phyloP scores from a whole-genome alignment of 2,797 vertebrate genomes.

The Alfaro cultratus region DNA sequence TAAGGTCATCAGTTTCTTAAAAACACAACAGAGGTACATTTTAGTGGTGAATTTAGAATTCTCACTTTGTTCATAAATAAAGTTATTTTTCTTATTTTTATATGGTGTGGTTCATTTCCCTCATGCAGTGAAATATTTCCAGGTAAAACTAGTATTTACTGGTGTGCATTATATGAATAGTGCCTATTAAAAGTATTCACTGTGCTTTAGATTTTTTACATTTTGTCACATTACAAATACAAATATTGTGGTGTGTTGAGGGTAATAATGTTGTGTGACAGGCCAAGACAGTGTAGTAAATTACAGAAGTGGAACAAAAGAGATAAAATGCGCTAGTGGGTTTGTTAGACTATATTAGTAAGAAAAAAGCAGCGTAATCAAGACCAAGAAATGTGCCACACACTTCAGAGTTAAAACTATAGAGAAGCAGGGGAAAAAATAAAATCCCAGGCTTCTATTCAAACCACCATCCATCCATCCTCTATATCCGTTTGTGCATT shows the following conservation, averaged over 20 bases:
- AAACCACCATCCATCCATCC: no score
- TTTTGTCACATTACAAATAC: background rate
- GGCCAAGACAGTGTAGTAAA: background rate
- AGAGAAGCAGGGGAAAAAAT: no score
- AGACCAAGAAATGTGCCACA: no score
- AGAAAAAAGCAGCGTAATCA: no score
- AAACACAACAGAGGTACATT: background rate
- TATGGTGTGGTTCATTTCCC: background rate
- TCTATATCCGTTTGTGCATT: no score
- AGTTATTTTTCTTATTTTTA: background rate
- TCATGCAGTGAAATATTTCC: background rate
- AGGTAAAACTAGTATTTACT: background rate
- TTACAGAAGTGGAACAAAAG: no score
- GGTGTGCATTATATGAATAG: background rate
- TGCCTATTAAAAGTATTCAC: background rate
- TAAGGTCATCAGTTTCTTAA: constrained; percentile 34
- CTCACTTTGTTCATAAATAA: background rate
- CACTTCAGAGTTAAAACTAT: no score
- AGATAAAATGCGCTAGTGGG: no score
- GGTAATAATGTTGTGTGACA: background rate
- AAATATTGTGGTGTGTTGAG: background rate
- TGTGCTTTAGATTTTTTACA: background rate
- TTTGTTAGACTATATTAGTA: no score
- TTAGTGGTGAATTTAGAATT: background rate
- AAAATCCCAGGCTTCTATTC: no score